These are phyloP conservation scores for Aethes cnicana DNA, from an alignment of 2,888 invertebrate species.

Conservation along the genomic window DNA sequence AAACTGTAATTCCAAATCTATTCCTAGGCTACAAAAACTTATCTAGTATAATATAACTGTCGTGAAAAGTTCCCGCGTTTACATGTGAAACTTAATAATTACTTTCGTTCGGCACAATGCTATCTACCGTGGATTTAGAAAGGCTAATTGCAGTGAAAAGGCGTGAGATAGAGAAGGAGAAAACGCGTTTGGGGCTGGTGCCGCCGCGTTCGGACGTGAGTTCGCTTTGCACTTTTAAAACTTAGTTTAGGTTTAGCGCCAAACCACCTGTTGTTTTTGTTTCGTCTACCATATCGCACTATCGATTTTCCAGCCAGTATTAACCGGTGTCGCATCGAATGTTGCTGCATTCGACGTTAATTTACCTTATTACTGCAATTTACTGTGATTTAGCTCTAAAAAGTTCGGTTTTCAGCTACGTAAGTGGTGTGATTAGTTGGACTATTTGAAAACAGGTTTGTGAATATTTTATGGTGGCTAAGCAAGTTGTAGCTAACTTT, in stretches of 20 bases:
- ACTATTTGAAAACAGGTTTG: slow-evolving; percentile 1
- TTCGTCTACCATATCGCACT: slow-evolving; percentile 23
- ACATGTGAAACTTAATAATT: slow-evolving; percentile 15
- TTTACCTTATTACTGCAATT: slow-evolving; percentile 13
- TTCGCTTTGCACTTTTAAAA: slow-evolving; percentile 7
- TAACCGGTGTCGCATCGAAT: slow-evolving; percentile 20
- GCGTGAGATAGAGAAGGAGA: slow-evolving; percentile 71
- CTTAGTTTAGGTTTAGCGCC: slow-evolving; percentile 13
- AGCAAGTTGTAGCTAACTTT: background rate
- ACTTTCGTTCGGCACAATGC: slow-evolving; percentile 52
- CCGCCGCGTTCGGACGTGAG: slow-evolving; percentile 35
- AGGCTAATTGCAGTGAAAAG: slow-evolving; percentile 71
- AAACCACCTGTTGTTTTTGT: slow-evolving; percentile 46
- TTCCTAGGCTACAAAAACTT: too few species aligned
- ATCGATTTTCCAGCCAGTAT: slow-evolving; percentile 29
- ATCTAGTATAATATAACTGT: background rate
- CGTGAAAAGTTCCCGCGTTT: slow-evolving; percentile 9
- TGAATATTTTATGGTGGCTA: slow-evolving; percentile 4
- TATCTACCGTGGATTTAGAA: slow-evolving; percentile 68
- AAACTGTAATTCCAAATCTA: too few species aligned
- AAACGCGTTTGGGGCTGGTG: slow-evolving; percentile 57
- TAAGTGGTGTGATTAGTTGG: slow-evolving; percentile 12
- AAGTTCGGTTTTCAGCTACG: background rate
- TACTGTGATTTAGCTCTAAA: background rate
- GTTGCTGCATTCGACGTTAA: slow-evolving; percentile 18